phyloP scores from a whole-genome alignment of 2,888 invertebrate species.

The Monochamus alternatus region DNA sequence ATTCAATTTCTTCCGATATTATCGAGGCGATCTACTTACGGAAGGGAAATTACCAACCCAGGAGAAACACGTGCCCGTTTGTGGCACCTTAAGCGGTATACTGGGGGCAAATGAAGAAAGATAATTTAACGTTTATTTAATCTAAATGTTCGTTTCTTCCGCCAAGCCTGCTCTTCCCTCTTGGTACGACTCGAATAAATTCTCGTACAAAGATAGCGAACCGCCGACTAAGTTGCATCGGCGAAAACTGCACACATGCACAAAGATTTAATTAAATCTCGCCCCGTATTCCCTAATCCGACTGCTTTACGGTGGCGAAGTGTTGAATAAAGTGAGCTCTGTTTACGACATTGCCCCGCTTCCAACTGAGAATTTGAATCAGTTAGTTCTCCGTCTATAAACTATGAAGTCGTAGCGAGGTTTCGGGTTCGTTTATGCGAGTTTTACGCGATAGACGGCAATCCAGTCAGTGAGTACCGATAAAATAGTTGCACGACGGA shows the following conservation, averaged over 20 bases:
- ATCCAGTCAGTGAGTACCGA: too few species aligned
- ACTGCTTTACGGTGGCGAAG: neutral
- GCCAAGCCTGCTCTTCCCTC: too few species aligned
- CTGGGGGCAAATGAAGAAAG: neutral
- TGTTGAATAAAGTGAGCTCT: neutral
- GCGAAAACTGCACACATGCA: constrained; percentile 9
- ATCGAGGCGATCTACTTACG: constrained; percentile 1
- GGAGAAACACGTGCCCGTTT: neutral
- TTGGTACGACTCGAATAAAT: too few species aligned
- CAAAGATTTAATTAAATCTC: neutral
- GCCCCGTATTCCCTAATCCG: neutral
- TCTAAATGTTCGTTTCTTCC: too few species aligned
- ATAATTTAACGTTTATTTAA: too few species aligned
- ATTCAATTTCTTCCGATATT: constrained; percentile 12
- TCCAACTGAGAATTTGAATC: neutral
- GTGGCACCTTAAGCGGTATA: too few species aligned
- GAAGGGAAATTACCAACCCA: constrained; percentile 9
- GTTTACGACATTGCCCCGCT: neutral
- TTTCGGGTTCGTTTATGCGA: neutral
- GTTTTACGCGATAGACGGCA: neutral
- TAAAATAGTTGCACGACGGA: too few species aligned
- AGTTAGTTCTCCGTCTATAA: neutral
- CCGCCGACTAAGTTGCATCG: neutral
- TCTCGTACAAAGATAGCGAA: neutral
- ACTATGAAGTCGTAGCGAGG: neutral